Base-by-base conservation (phyloP, 1,140 invertebrate species). In the Parasteatoda tepidariorum region DNA sequence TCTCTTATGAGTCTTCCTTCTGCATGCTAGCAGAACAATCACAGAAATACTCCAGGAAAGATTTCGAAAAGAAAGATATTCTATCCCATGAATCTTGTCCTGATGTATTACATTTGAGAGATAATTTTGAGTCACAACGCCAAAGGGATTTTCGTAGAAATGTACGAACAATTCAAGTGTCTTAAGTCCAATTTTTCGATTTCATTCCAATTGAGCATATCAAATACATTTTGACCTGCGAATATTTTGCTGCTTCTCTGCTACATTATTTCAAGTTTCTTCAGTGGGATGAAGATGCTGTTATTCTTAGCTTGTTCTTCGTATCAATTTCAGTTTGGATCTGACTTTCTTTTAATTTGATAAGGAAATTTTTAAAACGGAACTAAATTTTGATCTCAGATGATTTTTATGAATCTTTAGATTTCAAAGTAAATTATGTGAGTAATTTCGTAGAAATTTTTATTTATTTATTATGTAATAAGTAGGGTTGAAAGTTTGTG, bases 81-180 rank as follows among this genome's bases (percentile, higher is more conserved):
- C 28, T 61, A 24, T 38, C 24, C 15, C 71, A 74, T 22, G 71
- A 74, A 55, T 74, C 71, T 6, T 74, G 71, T 57, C 71, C 71
- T 4, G 71, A 74, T 41, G 71, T 74, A 26, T 34, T 59, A 33
- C 54, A 61, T 34, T 41, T 68, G 22, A 28, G 13, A 30, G 66
- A 38, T 68, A 41, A 38, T 7, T 9, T 74, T 4, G n/a, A 30
- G 30, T 74, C 71, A 28, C 31, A 34, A 26, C 71, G 71, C 30
- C 71, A 33, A 38, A 59, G 31, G 30, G 71, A 74, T 5, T 74
- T 59, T 38, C 54, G 71, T 33, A 24, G 71, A 74, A 74, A 74
- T 74, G 55, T 74, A 13, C 54, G 55, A 15, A 55, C n/a, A 15
- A 61, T 74, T 34, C 54, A 61, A 61, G 71, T 74, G 13, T 74